Base-by-base conservation (phyloP, 2,797 vertebrate species). In the Hypotaenidia philippensis region DNA sequence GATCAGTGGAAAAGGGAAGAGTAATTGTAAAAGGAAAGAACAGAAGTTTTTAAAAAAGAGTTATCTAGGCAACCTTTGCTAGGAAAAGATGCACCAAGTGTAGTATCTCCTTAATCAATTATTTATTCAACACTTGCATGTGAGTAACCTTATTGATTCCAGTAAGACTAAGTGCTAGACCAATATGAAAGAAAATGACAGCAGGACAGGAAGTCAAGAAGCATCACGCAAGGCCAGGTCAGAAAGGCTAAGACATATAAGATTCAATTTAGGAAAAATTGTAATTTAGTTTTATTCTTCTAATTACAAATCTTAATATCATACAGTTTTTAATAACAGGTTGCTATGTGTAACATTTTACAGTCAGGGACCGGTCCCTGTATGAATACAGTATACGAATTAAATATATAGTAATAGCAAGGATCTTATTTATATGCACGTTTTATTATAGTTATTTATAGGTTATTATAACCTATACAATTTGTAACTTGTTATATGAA, bases 71-170 rank as follows among this genome's bases (percentile, higher is more conserved):
- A 82, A 55, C 22, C 59, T 87, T 82, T 76, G 49, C 68, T 76
- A 77, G 74, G 55, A 81, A 77, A 79, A 79, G 38, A 78, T 77
- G 80, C 36, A 81, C 64, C 44, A 50, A 82, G 55, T 81, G 81
- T 83, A 81, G 60, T 16, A 92, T 38, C 83, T 95, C 93, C 93
- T 93, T 95, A 96, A 97, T 96, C 64, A 96, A 96, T 96, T 96
- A 96, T 97, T 96, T 96, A 97, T 97, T 94, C 93, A 94, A 96
- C 83, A 80, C 82, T 94, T 95, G 93, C 85, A 96, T 90, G 83
- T 74, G 82, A 95, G 93, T 89, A 96, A 96, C 96, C 95, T 93
- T 96, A 97, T 95, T 94, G 95, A 97, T 97, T 93, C 83, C 77
- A 92, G 83, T n/a, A 45, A 88, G 87, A 81, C 68, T 53, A 91